Evolutionary conservation across 1,140 invertebrate species (phyloP), one percentile per base, ranked within the genome.

Genomic region (Cydia pomonella): DNA sequence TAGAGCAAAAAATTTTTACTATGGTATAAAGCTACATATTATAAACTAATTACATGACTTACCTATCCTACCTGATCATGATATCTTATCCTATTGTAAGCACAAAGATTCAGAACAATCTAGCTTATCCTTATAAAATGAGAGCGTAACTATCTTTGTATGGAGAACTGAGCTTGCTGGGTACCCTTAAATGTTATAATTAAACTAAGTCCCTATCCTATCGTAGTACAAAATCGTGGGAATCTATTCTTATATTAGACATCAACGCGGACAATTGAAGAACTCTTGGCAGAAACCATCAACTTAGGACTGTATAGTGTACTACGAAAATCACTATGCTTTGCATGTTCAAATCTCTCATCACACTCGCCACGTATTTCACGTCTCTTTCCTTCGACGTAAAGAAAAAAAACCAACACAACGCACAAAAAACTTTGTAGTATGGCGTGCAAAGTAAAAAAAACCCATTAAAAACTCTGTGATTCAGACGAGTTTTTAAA

Each of bases 401-500:
- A 59, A 18, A 53, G 5, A 53, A 53, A 53, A 47, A 18, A 6
- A n/a, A 50, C 5, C 0, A 53, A 13, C n/a, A 18, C n/a, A 9
- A 21, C 50, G n/a, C 50, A 23, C 50, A 59, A 59, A 53, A 27
- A 59, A 59, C n/a, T 59, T 59, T 59, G 53, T 59, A 23, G 18
- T 21, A 23, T 0, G 64, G 29, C 64, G 29, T 18, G 33, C 64
- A 21, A 69, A 69, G 29, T 18, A 69, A 33, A 69, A 33, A 69
- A 69, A 69, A 69, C 33, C 41, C 27, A 69, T 69, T 38, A 21
- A 23, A 59, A 69, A 6, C 6, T 66, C 25, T 29, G 7, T 69
- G 64, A 69, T 38, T 69, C 64, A 69, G 33, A 38, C n/a, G 29
- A 41, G 29, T n/a, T 69, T 69, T 21, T 9, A 33, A 33, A 69